These are phyloP conservation scores for Agrotis clavis DNA, from an alignment of 2,888 invertebrate genomes.

Conservation along the genomic window DNA sequence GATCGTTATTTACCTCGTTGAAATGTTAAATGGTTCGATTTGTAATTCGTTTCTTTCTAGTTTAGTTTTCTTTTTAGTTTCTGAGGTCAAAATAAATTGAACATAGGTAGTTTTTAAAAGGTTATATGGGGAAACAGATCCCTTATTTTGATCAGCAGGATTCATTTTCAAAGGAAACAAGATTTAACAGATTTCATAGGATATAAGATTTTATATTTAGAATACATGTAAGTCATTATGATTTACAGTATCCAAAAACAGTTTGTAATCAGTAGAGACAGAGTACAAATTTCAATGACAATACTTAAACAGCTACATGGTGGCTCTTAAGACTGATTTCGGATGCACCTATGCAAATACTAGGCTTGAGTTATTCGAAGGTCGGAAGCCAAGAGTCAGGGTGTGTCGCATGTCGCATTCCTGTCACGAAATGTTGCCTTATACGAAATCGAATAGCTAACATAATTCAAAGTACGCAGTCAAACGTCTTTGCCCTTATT, in stretches of 20 bases:
- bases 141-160: neutral
- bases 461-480: constrained; percentile 10
- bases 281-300: constrained; percentile 28
- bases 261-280: constrained; percentile 9
- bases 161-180: neutral
- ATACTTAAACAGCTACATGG: constrained; percentile 2
- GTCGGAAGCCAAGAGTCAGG: constrained; percentile 59
- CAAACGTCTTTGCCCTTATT: constrained; percentile 10
- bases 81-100: constrained; percentile 14
- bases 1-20: constrained; percentile 6
- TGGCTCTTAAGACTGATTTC: constrained; percentile 58
- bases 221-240: too few relatives aligned
- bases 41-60: constrained; percentile 33
- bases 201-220: too few relatives aligned
- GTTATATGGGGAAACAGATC: too few relatives aligned
- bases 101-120: neutral
- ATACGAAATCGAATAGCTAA: constrained; percentile 22
- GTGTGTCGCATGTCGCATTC: constrained; percentile 64
- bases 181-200: too few relatives aligned
- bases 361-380: constrained; percentile 71
- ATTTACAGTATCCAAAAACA: constrained; percentile 2
- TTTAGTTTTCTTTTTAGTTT: constrained; percentile 24
- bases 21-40: constrained; percentile 15
- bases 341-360: constrained; percentile 81
- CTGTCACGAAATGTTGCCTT: constrained; percentile 32